These are phyloP conservation scores for Setophaga coronata DNA, from an alignment of 2,113 vertebrate species.

Conservation along the genomic window DNA sequence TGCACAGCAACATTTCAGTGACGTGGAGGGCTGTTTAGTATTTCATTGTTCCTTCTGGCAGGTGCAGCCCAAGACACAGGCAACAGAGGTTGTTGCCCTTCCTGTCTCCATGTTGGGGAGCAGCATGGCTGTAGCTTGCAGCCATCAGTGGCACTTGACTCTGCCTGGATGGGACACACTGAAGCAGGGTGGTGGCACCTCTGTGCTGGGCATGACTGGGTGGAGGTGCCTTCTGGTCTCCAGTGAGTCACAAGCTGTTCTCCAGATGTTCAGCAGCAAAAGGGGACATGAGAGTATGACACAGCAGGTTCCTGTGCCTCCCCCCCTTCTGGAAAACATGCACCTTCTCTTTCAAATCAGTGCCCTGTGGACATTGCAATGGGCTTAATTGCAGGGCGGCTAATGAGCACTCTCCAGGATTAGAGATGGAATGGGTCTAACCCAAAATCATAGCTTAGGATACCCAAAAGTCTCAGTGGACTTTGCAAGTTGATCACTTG, in stretches of 20 bases:
- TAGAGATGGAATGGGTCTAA: neutral
- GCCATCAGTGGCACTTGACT: neutral
- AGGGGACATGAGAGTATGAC: neutral
- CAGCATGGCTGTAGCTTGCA: neutral
- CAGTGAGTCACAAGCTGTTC: neutral
- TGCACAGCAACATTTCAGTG: neutral
- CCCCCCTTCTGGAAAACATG: neutral
- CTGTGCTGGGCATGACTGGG: neutral
- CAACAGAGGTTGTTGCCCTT: neutral
- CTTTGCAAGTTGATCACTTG: neutral
- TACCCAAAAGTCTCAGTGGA: neutral
- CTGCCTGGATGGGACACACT: neutral
- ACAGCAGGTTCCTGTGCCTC: neutral
- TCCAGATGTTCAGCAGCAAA: neutral
- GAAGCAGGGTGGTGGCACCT: neutral
- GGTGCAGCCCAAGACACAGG: neutral
- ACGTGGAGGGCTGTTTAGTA: slow-evolving; percentile 21
- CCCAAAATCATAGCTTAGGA: slow-evolving; percentile 1
- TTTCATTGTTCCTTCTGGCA: slow-evolving; percentile 18
- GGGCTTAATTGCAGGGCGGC: slow-evolving; percentile 12
- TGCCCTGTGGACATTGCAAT: neutral
- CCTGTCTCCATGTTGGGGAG: neutral
- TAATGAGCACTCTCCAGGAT: neutral
- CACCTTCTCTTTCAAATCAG: neutral
- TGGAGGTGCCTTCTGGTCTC: neutral